phyloP scores from a whole-genome alignment of 2,113 vertebrate genomes.

The Theropithecus gelada region DNA sequence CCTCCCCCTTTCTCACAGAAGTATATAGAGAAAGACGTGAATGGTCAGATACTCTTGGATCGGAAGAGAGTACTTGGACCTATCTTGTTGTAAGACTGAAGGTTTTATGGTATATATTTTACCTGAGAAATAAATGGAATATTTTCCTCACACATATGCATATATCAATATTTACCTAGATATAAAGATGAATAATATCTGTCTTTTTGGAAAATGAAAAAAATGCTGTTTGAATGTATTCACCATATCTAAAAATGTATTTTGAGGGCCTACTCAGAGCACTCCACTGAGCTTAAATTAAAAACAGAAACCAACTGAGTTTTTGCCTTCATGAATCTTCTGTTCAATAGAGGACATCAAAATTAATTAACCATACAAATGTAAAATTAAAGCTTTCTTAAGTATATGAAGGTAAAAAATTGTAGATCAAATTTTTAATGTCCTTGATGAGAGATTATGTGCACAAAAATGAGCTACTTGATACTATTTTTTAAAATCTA shows the following conservation, averaged over 20 bases:
- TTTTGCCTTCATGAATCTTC: not conserved
- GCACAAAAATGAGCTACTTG: not conserved
- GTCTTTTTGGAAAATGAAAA: not conserved
- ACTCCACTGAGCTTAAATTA: not conserved
- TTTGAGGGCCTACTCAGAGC: not conserved
- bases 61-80: not conserved
- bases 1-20: too few relatives aligned
- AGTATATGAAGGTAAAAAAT: not conserved
- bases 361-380: not conserved
- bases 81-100: not conserved
- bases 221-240: not conserved
- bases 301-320: not conserved
- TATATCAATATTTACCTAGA: not conserved
- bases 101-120: not conserved
- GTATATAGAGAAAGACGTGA: rapidly evolving
- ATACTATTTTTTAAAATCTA: not conserved
- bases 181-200: not conserved
- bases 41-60: not conserved
- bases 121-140: not conserved
- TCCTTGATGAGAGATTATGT: not conserved
- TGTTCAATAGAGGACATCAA: not conserved
- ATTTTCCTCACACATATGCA: not conserved
- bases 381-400: not conserved
- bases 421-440: not conserved
- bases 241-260: not conserved